Evolutionary conservation across 1,140 invertebrate genomes (phyloP).

Genomic region (Drosophila parvula): DNA sequence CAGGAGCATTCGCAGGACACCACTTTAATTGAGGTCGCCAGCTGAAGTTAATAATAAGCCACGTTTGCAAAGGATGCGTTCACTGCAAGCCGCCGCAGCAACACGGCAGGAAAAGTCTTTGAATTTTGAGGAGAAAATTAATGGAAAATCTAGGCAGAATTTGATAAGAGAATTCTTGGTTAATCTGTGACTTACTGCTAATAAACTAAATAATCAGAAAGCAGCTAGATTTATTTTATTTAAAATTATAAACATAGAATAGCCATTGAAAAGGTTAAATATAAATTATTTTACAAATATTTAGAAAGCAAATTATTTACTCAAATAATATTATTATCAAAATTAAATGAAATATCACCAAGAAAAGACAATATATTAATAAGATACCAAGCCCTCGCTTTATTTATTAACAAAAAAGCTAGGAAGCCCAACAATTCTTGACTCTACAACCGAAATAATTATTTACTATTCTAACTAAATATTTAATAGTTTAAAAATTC

Average conservation of each 20-base stretch:
- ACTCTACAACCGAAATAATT: background rate
- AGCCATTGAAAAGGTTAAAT: too few relatives aligned
- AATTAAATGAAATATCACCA: too few relatives aligned
- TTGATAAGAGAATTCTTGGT: too few relatives aligned
- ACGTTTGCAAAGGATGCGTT: constrained; percentile 26
- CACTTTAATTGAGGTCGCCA: constrained; percentile 82
- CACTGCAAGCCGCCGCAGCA: constrained; percentile 9
- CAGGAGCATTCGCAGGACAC: constrained; percentile 25
- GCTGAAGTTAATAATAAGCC: constrained; percentile 69
- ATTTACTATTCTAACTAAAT: background rate
- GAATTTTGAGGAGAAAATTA: background rate
- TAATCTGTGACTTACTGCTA: too few relatives aligned
- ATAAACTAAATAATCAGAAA: too few relatives aligned
- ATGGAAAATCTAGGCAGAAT: background rate
- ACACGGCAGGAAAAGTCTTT: background rate
- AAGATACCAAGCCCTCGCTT: too few relatives aligned
- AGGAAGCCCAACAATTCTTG: background rate
- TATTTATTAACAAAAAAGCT: background rate
- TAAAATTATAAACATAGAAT: too few relatives aligned
- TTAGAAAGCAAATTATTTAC: too few relatives aligned
- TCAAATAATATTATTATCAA: too few relatives aligned
- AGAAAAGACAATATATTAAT: too few relatives aligned
- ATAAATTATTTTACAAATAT: too few relatives aligned
- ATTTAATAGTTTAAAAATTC: background rate
- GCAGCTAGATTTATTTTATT: too few relatives aligned